Evolutionary conservation across 2,113 vertebrate species (phyloP).

Genomic region (Bufo bufo): DNA sequence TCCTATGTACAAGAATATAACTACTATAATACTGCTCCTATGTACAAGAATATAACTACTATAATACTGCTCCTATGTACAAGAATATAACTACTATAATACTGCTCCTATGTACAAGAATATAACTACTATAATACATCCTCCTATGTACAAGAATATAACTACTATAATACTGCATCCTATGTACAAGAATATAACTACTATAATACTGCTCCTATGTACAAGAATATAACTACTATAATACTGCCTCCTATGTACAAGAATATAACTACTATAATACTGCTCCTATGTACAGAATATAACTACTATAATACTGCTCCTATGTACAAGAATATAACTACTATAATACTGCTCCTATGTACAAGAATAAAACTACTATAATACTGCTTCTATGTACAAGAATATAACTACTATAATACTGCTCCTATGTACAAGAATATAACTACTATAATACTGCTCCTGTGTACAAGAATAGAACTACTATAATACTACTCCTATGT

Average conservation of each 20-base stretch:
- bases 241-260: too few species aligned
- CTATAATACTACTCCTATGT: background rate
- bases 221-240: too few species aligned
- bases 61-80: background rate
- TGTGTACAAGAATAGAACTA: background rate
- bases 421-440: background rate
- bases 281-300: too few species aligned
- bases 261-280: too few species aligned
- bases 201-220: too few species aligned
- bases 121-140: background rate
- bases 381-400: background rate
- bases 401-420: constrained; percentile 10
- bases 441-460: background rate
- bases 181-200: too few species aligned
- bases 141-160: too few species aligned
- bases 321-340: background rate
- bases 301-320: too few species aligned
- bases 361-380: background rate
- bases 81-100: background rate
- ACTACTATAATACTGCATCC: too few species aligned
- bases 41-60: background rate
- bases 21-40: too few species aligned
- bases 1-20: too few species aligned
- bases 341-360: background rate
- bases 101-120: background rate